Conservation (phyloP, 37 sponge, comb jelly and placozoan genomes). For the Chondrilla cf. caribensis region DNA sequence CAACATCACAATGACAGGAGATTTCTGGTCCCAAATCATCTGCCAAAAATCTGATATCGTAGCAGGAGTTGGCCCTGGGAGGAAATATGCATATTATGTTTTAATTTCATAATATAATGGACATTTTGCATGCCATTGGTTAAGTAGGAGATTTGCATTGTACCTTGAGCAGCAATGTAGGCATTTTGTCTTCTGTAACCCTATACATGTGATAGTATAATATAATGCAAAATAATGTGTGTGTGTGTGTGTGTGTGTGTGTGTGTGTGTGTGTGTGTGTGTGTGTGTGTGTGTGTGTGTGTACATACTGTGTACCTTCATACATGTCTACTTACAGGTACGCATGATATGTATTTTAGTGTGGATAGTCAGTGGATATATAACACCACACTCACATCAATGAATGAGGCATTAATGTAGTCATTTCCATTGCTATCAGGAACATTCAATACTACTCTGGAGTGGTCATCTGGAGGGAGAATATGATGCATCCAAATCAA, state of each 20-base stretch:
- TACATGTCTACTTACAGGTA: background rate
- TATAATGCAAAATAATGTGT: background rate
- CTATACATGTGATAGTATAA: background rate
- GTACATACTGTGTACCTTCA: no score
- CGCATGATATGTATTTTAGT: background rate
- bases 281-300: no score
- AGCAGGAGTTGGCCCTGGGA: no score
- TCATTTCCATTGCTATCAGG: background rate
- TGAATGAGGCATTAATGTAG: slow-evolving; percentile 5
- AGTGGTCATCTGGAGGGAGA: background rate
- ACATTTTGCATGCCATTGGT: background rate
- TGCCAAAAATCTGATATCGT: no score
- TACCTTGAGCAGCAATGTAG: slow-evolving; percentile 15
- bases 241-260: no score
- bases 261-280: no score
- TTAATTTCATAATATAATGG: background rate
- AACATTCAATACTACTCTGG: background rate
- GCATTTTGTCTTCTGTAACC: background rate
- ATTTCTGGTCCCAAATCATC: no score
- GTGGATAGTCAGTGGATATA: no score
- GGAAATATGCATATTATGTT: background rate
- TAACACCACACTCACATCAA: background rate
- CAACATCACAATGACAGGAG: no score
- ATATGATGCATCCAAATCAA: no score
- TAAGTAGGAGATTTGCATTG: background rate